Conservation (phyloP, 2,797 vertebrate species). For the Myripristis murdjan region DNA sequence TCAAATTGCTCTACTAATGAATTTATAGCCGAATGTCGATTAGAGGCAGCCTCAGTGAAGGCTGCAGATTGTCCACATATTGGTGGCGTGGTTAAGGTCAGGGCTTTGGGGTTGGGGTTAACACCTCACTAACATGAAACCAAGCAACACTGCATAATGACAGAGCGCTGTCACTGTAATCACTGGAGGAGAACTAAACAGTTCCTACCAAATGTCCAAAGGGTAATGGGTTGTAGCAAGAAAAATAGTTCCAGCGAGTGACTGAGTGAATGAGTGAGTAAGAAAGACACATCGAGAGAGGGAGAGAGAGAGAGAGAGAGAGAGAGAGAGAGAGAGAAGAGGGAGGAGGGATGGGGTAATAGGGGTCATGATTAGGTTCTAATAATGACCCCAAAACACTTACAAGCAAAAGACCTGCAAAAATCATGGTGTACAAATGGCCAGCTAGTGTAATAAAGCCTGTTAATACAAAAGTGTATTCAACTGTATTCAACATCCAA, state of each 20-base stretch:
- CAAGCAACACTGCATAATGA: slow-evolving; percentile 63
- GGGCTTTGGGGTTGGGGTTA: slow-evolving; percentile 62
- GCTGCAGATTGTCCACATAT: slow-evolving; percentile 42
- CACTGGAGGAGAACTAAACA: slow-evolving; percentile 61
- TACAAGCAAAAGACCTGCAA: too few relatives aligned
- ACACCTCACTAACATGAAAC: slow-evolving; percentile 44
- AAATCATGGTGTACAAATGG: too few relatives aligned
- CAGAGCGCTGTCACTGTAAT: slow-evolving; percentile 61
- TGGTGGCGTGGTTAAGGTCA: slow-evolving; percentile 63
- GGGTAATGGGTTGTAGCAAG: slow-evolving; percentile 57
- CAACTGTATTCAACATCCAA: too few relatives aligned
- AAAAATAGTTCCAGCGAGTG: slow-evolving; percentile 45
- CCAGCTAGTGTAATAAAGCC: too few relatives aligned
- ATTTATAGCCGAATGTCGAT: slow-evolving; percentile 24
- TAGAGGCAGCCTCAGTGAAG: slow-evolving; percentile 44
- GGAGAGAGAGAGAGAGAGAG: neutral
- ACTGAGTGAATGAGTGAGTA: slow-evolving; percentile 14
- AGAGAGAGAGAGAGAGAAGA: neutral
- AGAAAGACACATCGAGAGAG: neutral
- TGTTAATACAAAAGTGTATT: too few relatives aligned
- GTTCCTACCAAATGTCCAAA: slow-evolving; percentile 53
- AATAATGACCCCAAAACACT: too few relatives aligned
- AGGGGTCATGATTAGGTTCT: too few relatives aligned
- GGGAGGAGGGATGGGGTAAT: too few relatives aligned
- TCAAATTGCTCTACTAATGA: slow-evolving; percentile 31